phyloP scores from a whole-genome alignment of 2,888 invertebrate species.

The Diarsia dahlii region DNA sequence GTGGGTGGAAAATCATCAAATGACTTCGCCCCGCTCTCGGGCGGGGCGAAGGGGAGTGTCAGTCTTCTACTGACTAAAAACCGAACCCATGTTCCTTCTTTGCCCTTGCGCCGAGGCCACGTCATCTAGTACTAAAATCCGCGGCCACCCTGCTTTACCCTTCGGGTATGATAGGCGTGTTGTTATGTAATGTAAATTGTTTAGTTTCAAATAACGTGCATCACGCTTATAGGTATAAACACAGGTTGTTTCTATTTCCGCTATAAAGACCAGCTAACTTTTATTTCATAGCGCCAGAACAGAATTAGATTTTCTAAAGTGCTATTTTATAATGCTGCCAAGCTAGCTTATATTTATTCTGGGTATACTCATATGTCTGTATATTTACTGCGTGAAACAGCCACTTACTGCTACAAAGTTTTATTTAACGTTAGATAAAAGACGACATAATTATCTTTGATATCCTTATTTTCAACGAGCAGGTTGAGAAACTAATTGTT shows the following conservation, averaged over 20 bases:
- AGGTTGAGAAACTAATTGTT: background rate
- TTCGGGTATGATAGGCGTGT: too few species aligned
- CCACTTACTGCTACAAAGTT: constrained; percentile 5
- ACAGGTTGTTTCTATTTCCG: background rate
- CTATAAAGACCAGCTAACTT: constrained; percentile 29
- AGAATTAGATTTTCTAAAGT: constrained; percentile 46
- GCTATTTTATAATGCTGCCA: constrained; percentile 38
- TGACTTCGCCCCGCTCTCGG: too few species aligned
- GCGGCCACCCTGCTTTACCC: too few species aligned
- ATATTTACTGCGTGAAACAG: background rate
- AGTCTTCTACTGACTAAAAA: too few species aligned
- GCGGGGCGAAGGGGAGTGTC: too few species aligned
- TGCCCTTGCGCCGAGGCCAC: too few species aligned
- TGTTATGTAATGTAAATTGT: too few species aligned
- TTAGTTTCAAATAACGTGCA: too few species aligned
- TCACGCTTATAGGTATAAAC: too few species aligned
- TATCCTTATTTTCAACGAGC: background rate
- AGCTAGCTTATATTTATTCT: constrained; percentile 22
- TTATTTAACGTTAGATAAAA: background rate
- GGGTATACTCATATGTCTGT: background rate
- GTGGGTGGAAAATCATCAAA: too few species aligned
- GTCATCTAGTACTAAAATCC: too few species aligned
- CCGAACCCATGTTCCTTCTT: too few species aligned
- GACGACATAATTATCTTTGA: background rate
- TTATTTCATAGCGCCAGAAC: constrained; percentile 30